phyloP scores from a whole-genome alignment of 2,113 vertebrate genomes.

The Irena cyanogastra region DNA sequence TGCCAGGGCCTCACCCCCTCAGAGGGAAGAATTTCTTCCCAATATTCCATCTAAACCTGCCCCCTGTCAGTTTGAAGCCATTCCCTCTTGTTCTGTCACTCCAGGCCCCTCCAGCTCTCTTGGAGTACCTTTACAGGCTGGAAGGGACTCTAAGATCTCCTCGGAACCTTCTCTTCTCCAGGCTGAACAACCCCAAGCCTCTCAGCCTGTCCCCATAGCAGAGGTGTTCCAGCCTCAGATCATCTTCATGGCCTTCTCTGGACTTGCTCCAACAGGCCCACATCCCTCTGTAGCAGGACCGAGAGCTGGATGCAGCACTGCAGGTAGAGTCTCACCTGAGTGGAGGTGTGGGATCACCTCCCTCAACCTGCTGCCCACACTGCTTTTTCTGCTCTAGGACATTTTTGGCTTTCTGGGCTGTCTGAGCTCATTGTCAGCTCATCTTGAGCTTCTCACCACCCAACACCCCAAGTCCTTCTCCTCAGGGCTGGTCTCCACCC shows the following conservation, averaged over 20 bases:
- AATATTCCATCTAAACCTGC: background rate
- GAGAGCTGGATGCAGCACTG: background rate
- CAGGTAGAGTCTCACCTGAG: background rate
- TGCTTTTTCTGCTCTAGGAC: background rate
- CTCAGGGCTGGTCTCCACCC: background rate
- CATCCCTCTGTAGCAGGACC: background rate
- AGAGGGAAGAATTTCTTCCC: background rate
- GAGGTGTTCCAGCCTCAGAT: background rate
- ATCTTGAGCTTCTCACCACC: background rate
- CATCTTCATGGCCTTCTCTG: background rate
- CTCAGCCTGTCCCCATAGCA: background rate
- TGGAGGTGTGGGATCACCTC: background rate
- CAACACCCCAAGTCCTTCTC: background rate
- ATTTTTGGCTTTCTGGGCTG: background rate
- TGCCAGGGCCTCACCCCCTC: background rate
- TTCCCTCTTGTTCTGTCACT: background rate
- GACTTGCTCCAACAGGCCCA: background rate
- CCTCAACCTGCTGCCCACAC: background rate
- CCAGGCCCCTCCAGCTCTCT: background rate
- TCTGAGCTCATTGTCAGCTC: too few relatives aligned
- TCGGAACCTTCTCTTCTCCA: background rate
- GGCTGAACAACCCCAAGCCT: background rate
- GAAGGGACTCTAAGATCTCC: background rate
- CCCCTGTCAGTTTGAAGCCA: background rate
- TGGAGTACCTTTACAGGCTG: background rate